Evolutionary conservation across 2,113 vertebrate genomes (phyloP).

Genomic region (Hiodon tergisus): DNA sequence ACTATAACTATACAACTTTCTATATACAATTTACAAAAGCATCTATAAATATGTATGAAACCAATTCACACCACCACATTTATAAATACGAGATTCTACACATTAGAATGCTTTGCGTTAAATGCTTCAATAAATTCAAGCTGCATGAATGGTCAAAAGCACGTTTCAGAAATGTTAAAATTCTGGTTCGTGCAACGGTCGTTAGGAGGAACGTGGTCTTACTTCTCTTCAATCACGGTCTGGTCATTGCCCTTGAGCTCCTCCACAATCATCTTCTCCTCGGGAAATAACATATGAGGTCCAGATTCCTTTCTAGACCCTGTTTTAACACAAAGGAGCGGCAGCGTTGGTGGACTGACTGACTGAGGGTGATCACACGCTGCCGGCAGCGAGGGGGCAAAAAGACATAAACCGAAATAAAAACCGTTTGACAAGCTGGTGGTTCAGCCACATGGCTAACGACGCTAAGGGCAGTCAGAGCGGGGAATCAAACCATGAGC

Average conservation of each 20-base stretch:
- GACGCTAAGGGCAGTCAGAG: too few species aligned
- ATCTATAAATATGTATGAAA: too few species aligned
- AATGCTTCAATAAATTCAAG: neutral
- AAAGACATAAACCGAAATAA: constrained; percentile 22
- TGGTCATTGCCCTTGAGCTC: constrained; percentile 94
- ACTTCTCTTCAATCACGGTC: constrained; percentile 96
- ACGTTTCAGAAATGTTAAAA: neutral
- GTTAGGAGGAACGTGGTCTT: constrained; percentile 41
- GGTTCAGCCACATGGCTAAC: neutral
- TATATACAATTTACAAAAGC: too few species aligned
- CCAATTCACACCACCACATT: too few species aligned
- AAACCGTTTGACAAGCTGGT: constrained; percentile 18
- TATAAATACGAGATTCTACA: too few species aligned
- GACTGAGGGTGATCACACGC: neutral
- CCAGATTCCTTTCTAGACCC: constrained; percentile 79
- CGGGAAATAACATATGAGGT: constrained; percentile 90
- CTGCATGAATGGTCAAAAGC: neutral
- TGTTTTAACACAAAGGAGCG: constrained; percentile 62
- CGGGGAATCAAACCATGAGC: too few species aligned
- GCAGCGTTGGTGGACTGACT: constrained; percentile 11
- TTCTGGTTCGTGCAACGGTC: neutral
- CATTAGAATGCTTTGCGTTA: too few species aligned
- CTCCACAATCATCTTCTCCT: constrained; percentile 97
- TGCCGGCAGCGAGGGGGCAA: neutral
- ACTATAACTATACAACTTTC: too few species aligned